A percentile compares a stretch with the other conserved stretches of the same genome.
Conservation (phyloP, 30 jellyfish, hydroid and myxozoan species). For the Mastigias papua region DNA sequence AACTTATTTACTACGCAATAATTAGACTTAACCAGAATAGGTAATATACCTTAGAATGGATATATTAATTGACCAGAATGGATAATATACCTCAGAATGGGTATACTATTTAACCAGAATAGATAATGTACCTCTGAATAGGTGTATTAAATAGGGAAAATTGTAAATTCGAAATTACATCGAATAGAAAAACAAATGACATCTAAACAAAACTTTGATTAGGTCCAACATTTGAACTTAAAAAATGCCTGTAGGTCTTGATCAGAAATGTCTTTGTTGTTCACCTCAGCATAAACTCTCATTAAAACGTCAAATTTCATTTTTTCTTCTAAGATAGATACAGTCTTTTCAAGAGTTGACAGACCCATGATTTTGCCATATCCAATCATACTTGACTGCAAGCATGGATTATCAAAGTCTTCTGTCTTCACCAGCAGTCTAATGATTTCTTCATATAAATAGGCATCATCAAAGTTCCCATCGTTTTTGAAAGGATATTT, state of each 20-base stretch:
- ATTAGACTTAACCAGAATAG: no score
- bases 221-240: conserved; percentile 83
- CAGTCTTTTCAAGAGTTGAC: conserved; percentile 74
- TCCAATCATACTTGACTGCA: conserved; percentile 61
- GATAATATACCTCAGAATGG: no score
- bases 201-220: not conserved
- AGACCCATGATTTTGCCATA: conserved; percentile 82
- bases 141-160: not conserved
- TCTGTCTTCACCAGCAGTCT: conserved; percentile 63
- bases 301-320: conserved; percentile 32
- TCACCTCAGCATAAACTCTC: conserved; percentile 74
- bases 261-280: conserved; percentile 54
- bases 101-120: no score
- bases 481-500: conserved; percentile 68
- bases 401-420: conserved; percentile 57
- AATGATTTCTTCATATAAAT: conserved; percentile 80
- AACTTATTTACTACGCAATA: no score
- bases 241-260: conserved; percentile 72
- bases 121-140: no score
- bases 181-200: not conserved
- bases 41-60: no score
- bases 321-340: conserved; percentile 64
- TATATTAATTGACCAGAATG: no score
- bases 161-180: not conserved
- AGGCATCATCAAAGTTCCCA: conserved; percentile 77